phyloP scores from a whole-genome alignment of 2,113 vertebrate genomes.

The Nycticryphes semicollaris region DNA sequence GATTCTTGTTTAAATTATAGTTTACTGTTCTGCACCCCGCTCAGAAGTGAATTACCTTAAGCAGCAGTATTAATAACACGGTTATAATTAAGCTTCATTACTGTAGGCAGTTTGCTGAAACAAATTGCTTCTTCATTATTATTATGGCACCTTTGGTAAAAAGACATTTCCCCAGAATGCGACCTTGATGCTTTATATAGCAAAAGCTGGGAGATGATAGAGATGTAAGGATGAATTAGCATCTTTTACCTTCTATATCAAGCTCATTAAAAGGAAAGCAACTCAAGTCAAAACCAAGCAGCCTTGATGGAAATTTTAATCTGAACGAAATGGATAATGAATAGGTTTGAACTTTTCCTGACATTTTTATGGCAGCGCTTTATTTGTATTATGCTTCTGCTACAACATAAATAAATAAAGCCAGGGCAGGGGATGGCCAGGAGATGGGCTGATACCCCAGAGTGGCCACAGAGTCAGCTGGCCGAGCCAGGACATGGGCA shows the following conservation, averaged over 20 bases:
- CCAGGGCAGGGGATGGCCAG: background rate
- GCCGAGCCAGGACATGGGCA: background rate
- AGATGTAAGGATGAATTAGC: slow-evolving; percentile 81
- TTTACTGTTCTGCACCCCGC: slow-evolving; percentile 84
- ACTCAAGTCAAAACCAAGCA: slow-evolving; percentile 76
- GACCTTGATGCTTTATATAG: slow-evolving; percentile 86
- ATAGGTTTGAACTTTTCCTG: slow-evolving; percentile 82
- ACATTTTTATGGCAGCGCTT: slow-evolving; percentile 73
- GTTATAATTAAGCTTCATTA: slow-evolving; percentile 88
- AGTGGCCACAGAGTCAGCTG: background rate
- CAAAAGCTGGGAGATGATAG: slow-evolving; percentile 76
- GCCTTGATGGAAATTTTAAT: slow-evolving; percentile 78
- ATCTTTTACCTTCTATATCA: slow-evolving; percentile 79
- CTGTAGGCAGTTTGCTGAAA: slow-evolving; percentile 87
- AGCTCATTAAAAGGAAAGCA: slow-evolving; percentile 78
- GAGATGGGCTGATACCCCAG: background rate
- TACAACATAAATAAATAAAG: slow-evolving; percentile 68
- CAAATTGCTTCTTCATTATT: slow-evolving; percentile 87
- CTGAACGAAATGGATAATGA: slow-evolving; percentile 80
- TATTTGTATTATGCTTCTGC: slow-evolving; percentile 72
- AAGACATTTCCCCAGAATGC: slow-evolving; percentile 85
- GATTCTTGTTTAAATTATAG: slow-evolving; percentile 86
- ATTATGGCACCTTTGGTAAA: slow-evolving; percentile 87
- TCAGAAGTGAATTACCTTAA: slow-evolving; percentile 86
- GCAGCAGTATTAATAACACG: slow-evolving; percentile 85